Percentiles rank a stretch among this genome's conserved stretches.
phyloP scores from a whole-genome alignment of 2,888 invertebrate genomes.

The Pseudococcus longispinus region DNA sequence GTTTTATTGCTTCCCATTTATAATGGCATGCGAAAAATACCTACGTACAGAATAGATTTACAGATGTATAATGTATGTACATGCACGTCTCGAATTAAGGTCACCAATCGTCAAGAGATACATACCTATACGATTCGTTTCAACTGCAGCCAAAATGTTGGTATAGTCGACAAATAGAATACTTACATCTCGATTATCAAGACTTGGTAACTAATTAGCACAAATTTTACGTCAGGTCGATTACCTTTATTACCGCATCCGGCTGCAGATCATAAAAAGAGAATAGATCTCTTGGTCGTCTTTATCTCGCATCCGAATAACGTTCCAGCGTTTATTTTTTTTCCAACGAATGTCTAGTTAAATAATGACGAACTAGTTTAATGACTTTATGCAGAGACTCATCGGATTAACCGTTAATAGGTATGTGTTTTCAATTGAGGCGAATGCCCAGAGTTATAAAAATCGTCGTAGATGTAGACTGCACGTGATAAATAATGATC shows the following conservation, averaged over 20 bases:
- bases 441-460: not conserved
- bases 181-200: not conserved
- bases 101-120: not conserved
- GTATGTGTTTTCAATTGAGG: not conserved
- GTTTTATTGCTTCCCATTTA: not conserved
- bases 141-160: not conserved
- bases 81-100: not conserved
- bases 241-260: not conserved
- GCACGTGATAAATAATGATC: no score
- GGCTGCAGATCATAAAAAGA: not conserved
- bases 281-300: not conserved
- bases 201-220: not conserved
- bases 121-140: not conserved
- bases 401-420: not conserved
- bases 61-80: not conserved
- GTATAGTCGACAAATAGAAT: not conserved
- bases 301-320: not conserved
- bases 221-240: slow-evolving; percentile 24
- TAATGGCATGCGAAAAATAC: not conserved
- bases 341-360: not conserved
- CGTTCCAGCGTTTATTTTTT: not conserved
- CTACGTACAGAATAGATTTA: not conserved
- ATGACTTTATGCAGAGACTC: not conserved
- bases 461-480: not conserved
- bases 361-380: not conserved